Conservation (phyloP, 2,888 invertebrate species). For the Homarus gammarus region DNA sequence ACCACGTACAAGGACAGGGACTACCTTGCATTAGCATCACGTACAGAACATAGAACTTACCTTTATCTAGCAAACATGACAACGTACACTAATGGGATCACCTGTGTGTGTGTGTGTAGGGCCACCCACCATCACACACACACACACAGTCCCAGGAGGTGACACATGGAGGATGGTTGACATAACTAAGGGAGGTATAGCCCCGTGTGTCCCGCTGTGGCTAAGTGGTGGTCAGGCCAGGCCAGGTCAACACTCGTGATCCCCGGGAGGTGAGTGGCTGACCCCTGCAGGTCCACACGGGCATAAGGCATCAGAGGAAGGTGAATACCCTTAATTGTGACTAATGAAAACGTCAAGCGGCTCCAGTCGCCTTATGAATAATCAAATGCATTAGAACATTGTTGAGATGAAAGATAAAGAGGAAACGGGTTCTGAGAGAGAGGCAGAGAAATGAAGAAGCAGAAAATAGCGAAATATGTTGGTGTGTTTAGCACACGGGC, state of each 20-base stretch:
- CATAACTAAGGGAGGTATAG: background rate
- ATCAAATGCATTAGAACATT: conserved; percentile 31
- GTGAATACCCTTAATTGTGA: conserved; percentile 49
- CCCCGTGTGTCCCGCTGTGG: background rate
- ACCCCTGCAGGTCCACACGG: background rate
- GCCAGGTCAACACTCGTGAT: conserved; percentile 1
- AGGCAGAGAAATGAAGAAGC: conserved; percentile 30
- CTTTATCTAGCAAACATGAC: too few relatives aligned
- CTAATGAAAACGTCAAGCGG: conserved; percentile 45
- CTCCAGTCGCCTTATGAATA: conserved; percentile 28
- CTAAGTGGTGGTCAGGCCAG: conserved; percentile 4
- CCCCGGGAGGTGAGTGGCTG: background rate
- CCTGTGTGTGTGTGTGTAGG: too few relatives aligned
- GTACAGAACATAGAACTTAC: too few relatives aligned
- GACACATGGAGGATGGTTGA: background rate
- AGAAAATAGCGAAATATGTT: conserved; percentile 26
- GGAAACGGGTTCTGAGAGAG: conserved; percentile 28
- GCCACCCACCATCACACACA: too few relatives aligned
- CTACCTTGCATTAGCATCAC: too few relatives aligned
- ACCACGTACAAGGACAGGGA: too few relatives aligned
- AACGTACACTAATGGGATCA: too few relatives aligned
- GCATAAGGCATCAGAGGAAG: conserved; percentile 3
- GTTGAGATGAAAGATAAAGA: conserved; percentile 39
- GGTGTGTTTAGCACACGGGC: background rate
- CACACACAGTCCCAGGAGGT: too few relatives aligned